Evolutionary conservation across 2,113 vertebrate genomes (phyloP).

Genomic region (Melanocharis versteri): DNA sequence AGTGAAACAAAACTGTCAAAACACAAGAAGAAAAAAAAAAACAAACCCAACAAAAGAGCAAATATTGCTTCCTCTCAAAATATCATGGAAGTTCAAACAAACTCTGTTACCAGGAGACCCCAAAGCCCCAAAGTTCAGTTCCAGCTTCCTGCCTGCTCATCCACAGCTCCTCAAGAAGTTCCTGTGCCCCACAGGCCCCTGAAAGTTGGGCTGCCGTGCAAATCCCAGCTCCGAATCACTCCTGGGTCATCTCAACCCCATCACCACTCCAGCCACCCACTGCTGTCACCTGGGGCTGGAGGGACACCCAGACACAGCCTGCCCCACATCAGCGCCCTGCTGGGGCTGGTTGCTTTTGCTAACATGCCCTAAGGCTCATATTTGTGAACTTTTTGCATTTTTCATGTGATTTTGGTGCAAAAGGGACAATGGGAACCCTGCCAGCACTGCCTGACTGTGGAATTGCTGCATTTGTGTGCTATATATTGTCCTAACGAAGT

Average conservation of each 20-base stretch:
- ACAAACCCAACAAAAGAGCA: not conserved
- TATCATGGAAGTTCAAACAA: conserved; percentile 9
- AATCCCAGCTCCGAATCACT: not conserved
- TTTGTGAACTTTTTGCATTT: not conserved
- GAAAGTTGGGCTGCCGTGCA: not conserved
- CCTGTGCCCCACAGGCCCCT: not conserved
- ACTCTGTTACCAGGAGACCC: not conserved
- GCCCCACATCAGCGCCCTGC: not conserved
- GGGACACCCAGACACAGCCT: not conserved
- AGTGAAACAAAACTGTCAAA: conserved; percentile 36
- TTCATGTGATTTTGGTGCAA: not conserved
- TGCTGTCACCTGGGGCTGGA: accelerated
- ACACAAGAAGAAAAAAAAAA: not conserved
- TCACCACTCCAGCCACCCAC: not conserved
- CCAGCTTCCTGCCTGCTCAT: not conserved
- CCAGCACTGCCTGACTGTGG: not conserved
- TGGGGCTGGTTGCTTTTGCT: not conserved
- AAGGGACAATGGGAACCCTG: not conserved
- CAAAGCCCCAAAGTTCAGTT: not conserved
- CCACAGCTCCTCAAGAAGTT: not conserved
- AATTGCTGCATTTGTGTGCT: not conserved
- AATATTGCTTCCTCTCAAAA: conserved; percentile 17
- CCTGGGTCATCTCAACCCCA: not conserved
- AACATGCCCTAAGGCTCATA: accelerated
- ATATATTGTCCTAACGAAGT: not conserved